phyloP scores from a whole-genome alignment of 2,888 invertebrate species.

The Emesis castigata region DNA sequence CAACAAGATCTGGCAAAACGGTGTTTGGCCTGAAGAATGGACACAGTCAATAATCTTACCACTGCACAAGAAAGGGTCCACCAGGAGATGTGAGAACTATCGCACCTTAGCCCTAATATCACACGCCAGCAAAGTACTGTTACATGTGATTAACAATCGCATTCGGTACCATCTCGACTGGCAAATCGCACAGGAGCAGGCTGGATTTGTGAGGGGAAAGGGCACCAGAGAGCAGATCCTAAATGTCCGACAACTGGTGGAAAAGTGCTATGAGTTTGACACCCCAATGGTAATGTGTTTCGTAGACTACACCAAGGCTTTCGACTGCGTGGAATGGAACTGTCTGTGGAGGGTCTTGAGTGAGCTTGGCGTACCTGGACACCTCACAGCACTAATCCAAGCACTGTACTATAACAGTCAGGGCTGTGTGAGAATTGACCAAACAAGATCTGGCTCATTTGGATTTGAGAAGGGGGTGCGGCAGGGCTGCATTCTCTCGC shows the following conservation, averaged over 20 bases:
- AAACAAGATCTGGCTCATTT: not conserved
- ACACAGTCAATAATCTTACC: not conserved
- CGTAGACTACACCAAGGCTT: slow-evolving; percentile 22
- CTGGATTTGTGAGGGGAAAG: not conserved
- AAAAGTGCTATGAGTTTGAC: too few species aligned
- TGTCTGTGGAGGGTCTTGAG: not conserved
- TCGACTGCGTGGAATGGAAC: slow-evolving; percentile 19
- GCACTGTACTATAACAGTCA: not conserved
- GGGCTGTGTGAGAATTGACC: not conserved
- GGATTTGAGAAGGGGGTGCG: not conserved
- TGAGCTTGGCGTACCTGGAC: slow-evolving; percentile 5
- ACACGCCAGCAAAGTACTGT: slow-evolving; percentile 10
- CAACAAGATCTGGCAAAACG: not conserved
- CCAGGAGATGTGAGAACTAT: slow-evolving; percentile 26
- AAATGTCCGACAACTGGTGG: too few species aligned
- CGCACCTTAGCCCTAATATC: slow-evolving; percentile 12
- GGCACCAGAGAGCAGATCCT: slow-evolving; percentile 16
- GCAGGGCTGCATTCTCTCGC: slow-evolving; percentile 10
- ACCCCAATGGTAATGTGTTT: too few species aligned
- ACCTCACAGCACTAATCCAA: not conserved
- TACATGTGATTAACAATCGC: not conserved
- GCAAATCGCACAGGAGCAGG: not conserved
- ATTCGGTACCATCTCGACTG: not conserved
- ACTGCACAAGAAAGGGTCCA: slow-evolving; percentile 32
- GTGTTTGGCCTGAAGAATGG: not conserved